A percentile compares a stretch with the other conserved stretches of the same genome.
phyloP scores from a whole-genome alignment of 1,140 invertebrate species.

The Drosophila carrolli region DNA sequence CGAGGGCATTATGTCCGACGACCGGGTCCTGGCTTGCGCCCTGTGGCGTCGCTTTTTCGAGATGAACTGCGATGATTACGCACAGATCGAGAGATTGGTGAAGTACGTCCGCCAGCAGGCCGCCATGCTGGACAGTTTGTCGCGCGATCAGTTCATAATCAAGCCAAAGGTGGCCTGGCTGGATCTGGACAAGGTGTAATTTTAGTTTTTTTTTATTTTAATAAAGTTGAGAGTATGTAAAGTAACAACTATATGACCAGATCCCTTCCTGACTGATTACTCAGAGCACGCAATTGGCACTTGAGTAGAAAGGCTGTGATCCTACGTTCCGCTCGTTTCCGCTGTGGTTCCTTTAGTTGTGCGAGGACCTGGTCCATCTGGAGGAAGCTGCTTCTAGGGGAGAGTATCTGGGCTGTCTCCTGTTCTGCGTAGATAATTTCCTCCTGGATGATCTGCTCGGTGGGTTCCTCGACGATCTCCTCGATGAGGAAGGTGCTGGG shows the following conservation, averaged over 20 bases:
- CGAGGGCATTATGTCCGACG: constrained; percentile 91
- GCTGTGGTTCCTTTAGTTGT: constrained; percentile 39
- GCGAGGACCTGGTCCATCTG: constrained; percentile 54
- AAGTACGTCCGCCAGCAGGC: constrained; percentile 91
- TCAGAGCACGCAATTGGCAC: constrained; percentile 64
- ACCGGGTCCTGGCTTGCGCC: constrained; percentile 90
- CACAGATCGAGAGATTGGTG: constrained; percentile 88
- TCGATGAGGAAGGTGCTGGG: constrained; percentile 53
- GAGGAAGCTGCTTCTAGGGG: constrained; percentile 27
- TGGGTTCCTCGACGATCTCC: constrained; percentile 55
- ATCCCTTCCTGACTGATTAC: constrained; percentile 60
- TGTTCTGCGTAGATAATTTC: constrained; percentile 64
- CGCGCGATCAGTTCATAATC: constrained; percentile 81
- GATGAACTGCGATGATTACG: constrained; percentile 87
- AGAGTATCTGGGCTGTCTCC: constrained; percentile 8
- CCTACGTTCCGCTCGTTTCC: constrained; percentile 54
- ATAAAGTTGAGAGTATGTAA: constrained; percentile 39
- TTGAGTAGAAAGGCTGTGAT: constrained; percentile 75
- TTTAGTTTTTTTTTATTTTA: constrained; percentile 49
- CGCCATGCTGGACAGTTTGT: constrained; percentile 84
- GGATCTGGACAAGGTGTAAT: constrained; percentile 69
- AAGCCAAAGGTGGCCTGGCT: constrained; percentile 84
- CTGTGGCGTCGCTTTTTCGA: constrained; percentile 93
- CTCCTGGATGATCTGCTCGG: constrained; percentile 58
- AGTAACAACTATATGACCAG: constrained; percentile 41